Evolutionary conservation across 1,140 invertebrate genomes (phyloP), one percentile per base, ranked within the genome.

Genomic region (Lysiphlebus fabarum): DNA sequence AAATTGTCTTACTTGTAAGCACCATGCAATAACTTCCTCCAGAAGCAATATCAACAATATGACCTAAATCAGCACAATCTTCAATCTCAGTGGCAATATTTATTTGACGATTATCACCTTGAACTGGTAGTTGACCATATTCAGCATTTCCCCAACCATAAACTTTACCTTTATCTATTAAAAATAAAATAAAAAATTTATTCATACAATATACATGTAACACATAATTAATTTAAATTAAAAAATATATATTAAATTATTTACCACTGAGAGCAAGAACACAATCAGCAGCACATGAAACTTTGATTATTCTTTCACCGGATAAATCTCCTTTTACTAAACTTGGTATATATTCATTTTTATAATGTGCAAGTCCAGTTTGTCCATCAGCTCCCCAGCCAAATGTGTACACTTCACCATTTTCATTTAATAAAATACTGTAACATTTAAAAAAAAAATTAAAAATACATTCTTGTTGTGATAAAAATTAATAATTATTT

Each of bases 141-240:
- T 99, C 96, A 1, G 90, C 90, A 74, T 96, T 98, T 17, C 96
- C 96, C 95, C 96, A 99, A 0, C 95, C 95, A 82, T 97, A 98
- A 2, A 97, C 82, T 68, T 96, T 91, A 14, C 95, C 95, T 72
- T 89, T 87, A 66, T 95, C 93, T 91, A 74, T 53, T n/a, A n/a
- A n/a, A 82, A 77, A 58, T n/a, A n/a, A n/a, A n/a, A 53, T 55
- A 64, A 56, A 64, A 62, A 38, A 56, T 61, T 40, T 43, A 55
- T 54, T 50, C 56, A 49, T 49, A 53, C 42, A 36, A 26, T 56
- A 34, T 8, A 8, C 40, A 38, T 54, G 3, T n/a, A n/a, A n/a
- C n/a, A n/a, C n/a, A n/a, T n/a, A n/a, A n/a, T n/a, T n/a, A n/a
- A n/a, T n/a, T n/a, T n/a, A 43, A 54, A 61, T 53, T 37, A 44